Evolutionary conservation across 1,140 invertebrate genomes (phyloP).

Genomic region (Lethrus apterus): DNA sequence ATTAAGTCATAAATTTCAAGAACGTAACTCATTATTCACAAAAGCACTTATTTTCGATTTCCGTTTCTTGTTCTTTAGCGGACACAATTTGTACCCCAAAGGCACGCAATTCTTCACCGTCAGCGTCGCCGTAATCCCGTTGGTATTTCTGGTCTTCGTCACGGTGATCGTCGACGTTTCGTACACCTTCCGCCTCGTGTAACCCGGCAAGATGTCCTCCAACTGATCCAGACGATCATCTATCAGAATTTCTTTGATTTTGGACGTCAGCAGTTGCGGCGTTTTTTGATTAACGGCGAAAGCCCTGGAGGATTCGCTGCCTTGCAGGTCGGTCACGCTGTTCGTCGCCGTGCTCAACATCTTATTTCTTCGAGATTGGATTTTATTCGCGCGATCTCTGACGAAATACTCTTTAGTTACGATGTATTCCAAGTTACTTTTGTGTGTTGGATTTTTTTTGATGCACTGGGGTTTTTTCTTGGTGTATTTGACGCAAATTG

Average conservation of each 20-base stretch:
- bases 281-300: slow-evolving; percentile 17
- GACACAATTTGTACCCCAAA: slow-evolving; percentile 28
- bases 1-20: too few species aligned
- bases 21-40: not conserved
- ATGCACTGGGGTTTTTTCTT: slow-evolving; percentile 29
- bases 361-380: not conserved
- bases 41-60: not conserved
- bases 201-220: slow-evolving; percentile 36
- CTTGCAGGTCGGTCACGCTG: slow-evolving; percentile 11
- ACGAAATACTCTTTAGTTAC: slow-evolving; percentile 34
- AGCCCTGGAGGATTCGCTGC: slow-evolving; percentile 19
- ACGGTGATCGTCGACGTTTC: slow-evolving; percentile 37
- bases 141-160: slow-evolving; percentile 31
- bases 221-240: slow-evolving; percentile 37
- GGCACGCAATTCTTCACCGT: slow-evolving; percentile 38
- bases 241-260: slow-evolving; percentile 33
- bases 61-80: slow-evolving; percentile 1
- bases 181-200: slow-evolving; percentile 31
- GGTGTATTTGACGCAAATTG: slow-evolving; percentile 33
- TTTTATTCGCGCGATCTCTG: slow-evolving; percentile 18
- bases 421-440: slow-evolving; percentile 25
- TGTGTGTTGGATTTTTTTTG: slow-evolving; percentile 3
- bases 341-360: slow-evolving; percentile 10
- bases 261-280: slow-evolving; percentile 20
- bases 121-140: slow-evolving; percentile 32